Conservation (phyloP, 2,797 vertebrate species). For the Leptatherina wallacei region DNA sequence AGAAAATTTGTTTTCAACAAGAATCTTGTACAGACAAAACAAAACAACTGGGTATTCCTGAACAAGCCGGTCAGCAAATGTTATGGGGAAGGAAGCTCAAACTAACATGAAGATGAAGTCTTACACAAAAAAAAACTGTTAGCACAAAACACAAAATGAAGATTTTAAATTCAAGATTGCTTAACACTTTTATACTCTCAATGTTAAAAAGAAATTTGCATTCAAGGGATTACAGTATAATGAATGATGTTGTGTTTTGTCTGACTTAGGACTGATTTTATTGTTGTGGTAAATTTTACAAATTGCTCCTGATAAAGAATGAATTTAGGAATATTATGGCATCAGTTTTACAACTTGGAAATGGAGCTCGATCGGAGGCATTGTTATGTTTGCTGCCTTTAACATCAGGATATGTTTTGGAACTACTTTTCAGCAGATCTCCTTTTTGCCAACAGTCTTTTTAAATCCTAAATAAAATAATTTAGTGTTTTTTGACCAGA, state of each 20-base stretch:
- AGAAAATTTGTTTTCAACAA: neutral
- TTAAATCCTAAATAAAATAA: neutral
- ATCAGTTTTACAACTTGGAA: neutral
- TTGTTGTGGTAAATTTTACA: neutral
- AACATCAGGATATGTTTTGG: neutral
- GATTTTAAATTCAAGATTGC: neutral
- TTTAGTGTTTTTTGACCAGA: neutral
- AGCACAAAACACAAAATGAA: neutral
- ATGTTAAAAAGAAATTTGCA: neutral
- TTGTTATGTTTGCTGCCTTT: neutral
- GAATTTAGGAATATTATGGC: neutral
- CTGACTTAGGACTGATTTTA: neutral
- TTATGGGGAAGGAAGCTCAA: neutral
- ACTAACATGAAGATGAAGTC: neutral
- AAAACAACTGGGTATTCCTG: constrained; percentile 16
- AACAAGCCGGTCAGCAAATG: neutral
- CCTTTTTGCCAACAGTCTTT: neutral
- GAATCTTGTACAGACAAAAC: neutral
- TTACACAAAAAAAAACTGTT: neutral
- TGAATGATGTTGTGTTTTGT: neutral
- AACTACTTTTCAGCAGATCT: neutral
- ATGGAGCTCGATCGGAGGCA: neutral
- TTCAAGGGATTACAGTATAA: neutral
- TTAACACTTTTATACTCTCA: neutral
- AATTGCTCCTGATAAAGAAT: neutral